Evolutionary conservation across 2,888 invertebrate genomes (phyloP).

Genomic region (Pachymerium ferrugineum): DNA sequence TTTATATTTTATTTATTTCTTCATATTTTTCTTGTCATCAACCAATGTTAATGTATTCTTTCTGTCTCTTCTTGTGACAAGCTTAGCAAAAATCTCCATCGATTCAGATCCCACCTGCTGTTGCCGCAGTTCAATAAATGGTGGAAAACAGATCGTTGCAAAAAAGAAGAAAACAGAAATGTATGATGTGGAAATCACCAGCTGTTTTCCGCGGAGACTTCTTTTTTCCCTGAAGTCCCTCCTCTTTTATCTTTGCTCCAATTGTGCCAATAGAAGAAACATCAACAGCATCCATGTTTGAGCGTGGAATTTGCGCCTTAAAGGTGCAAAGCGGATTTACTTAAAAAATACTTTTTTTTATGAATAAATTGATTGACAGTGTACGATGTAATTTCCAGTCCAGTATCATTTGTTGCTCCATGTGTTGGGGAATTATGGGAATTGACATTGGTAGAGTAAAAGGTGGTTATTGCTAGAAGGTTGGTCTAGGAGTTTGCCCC

Average conservation of each 20-base stretch:
- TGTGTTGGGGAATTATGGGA: neutral
- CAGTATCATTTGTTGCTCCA: neutral
- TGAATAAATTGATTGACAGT: neutral
- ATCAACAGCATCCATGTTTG: neutral
- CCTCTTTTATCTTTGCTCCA: neutral
- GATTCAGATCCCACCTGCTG: conserved; percentile 10
- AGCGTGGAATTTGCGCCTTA: neutral
- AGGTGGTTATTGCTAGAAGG: conserved; percentile 7
- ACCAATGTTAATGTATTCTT: neutral
- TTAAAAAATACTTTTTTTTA: neutral
- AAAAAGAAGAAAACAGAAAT: conserved; percentile 3
- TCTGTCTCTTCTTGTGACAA: neutral
- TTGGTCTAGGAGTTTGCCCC: neutral
- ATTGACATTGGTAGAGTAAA: neutral
- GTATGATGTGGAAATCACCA: conserved; percentile 21
- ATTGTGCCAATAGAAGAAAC: conserved; percentile 7
- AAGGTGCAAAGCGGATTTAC: no score
- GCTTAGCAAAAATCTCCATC: conserved; percentile 10
- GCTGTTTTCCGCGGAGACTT: neutral
- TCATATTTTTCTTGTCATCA: neutral
- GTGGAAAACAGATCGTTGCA: conserved; percentile 14
- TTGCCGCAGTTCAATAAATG: conserved; percentile 6
- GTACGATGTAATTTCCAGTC: neutral
- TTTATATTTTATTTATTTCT: neutral
- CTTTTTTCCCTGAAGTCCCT: neutral